These are phyloP conservation scores for Nomada ferruginata DNA, from an alignment of 2,888 invertebrate species.

Conservation along the genomic window DNA sequence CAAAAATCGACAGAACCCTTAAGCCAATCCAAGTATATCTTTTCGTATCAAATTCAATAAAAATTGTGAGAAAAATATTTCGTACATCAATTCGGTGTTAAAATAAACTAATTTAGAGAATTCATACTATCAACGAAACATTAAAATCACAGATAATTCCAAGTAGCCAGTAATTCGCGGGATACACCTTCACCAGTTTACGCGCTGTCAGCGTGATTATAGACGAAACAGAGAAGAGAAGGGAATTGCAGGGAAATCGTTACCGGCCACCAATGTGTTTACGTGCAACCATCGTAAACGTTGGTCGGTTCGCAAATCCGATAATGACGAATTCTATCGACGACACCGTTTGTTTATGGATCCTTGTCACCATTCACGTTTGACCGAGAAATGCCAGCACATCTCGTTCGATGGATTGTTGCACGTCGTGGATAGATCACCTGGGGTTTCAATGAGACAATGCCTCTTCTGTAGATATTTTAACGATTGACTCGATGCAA, in stretches of 20 bases:
- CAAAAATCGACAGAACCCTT: no score
- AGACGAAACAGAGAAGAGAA: constrained; percentile 19
- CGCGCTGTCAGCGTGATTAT: constrained; percentile 33
- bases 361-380: constrained; percentile 63
- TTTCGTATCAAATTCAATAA: no score
- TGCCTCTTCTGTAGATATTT: constrained; percentile 17
- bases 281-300: constrained; percentile 60
- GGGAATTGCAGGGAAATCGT: constrained; percentile 23
- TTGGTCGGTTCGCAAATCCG: constrained; percentile 73
- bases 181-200: constrained; percentile 9
- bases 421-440: constrained; percentile 20
- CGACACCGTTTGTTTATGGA: constrained; percentile 66
- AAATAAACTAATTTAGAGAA: neutral
- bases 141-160: constrained; percentile 33
- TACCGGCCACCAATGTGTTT: constrained; percentile 60
- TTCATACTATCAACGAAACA: neutral
- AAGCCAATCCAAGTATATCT: no score
- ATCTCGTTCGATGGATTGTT: constrained; percentile 21
- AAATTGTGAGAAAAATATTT: no score
- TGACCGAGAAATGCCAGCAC: neutral
- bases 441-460: neutral
- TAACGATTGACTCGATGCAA: constrained; percentile 9
- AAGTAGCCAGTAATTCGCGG: constrained; percentile 26
- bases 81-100: neutral
- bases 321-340: constrained; percentile 73